Conservation (phyloP, 2,797 vertebrate species). For the Pangasius krempfi region DNA sequence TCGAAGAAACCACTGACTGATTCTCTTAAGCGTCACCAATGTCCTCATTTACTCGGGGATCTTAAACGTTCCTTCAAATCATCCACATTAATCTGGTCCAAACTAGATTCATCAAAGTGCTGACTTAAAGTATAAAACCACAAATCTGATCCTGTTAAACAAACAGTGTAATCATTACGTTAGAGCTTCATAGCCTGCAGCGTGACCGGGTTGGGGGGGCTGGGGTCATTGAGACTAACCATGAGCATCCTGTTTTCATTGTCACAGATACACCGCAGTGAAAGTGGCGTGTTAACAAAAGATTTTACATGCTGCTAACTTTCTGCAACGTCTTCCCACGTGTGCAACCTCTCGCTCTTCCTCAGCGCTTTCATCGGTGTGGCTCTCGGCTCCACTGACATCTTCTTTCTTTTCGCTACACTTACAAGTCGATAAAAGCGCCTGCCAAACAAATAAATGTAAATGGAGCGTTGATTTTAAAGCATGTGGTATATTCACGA, state of each 20-base stretch:
- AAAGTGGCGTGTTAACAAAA: slow-evolving; percentile 29
- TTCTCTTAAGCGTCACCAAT: background rate
- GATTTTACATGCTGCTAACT: slow-evolving; percentile 41
- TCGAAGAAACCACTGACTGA: too few species aligned
- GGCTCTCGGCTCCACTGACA: background rate
- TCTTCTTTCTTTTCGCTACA: background rate
- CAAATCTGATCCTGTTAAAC: background rate
- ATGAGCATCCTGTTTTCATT: slow-evolving; percentile 15
- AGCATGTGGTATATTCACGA: background rate
- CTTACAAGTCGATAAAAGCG: background rate
- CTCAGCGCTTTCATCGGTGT: background rate
- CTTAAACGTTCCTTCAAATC: background rate
- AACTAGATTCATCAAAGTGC: background rate
- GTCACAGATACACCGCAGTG: background rate
- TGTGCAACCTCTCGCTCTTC: background rate
- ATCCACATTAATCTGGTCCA: background rate
- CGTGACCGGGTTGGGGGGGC: too few species aligned
- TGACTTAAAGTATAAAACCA: background rate
- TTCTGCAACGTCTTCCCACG: background rate
- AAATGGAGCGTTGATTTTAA: background rate
- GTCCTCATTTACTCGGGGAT: background rate
- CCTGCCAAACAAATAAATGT: background rate
- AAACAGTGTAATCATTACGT: background rate
- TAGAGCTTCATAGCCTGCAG: background rate
- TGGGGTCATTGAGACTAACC: too few species aligned